A percentile compares a stretch with the other conserved stretches of the same genome.
These are phyloP conservation scores for Nudaria mundana DNA, from an alignment of 2,888 invertebrate genomes.

Conservation along the genomic window DNA sequence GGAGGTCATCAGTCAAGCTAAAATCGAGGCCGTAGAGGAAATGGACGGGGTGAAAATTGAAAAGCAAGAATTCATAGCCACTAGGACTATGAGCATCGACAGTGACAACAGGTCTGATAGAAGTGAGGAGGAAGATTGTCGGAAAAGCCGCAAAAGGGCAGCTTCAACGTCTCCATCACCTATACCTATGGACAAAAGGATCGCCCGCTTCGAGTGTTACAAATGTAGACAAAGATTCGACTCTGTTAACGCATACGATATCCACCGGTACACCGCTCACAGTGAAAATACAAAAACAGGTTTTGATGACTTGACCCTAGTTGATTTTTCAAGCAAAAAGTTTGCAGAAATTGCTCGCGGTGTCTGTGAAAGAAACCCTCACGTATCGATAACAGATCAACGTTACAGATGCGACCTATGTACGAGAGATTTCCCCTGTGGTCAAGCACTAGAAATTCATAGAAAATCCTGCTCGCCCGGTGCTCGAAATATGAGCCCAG, in stretches of 20 bases:
- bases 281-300: constrained; percentile 82
- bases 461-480: constrained; percentile 69
- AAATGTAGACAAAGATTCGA: constrained; percentile 88
- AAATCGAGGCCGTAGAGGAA: constrained; percentile 61
- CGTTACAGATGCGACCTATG: constrained; percentile 87
- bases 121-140: constrained; percentile 70
- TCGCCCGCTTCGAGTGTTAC: constrained; percentile 83
- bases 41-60: constrained; percentile 60
- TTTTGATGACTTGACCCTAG: constrained; percentile 86
- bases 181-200: constrained; percentile 64
- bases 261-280: constrained; percentile 85
- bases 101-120: constrained; percentile 81
- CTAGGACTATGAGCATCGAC: constrained; percentile 73
- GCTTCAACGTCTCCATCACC: constrained; percentile 64
- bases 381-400: constrained; percentile 80
- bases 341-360: constrained; percentile 89
- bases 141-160: constrained; percentile 63
- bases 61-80: constrained; percentile 52
- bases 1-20: constrained; percentile 69
- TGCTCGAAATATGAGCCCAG: constrained; percentile 70
- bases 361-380: constrained; percentile 82
- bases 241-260: constrained; percentile 85
- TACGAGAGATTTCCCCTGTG: constrained; percentile 86
- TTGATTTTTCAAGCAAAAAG: constrained; percentile 90
- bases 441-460: constrained; percentile 85